A percentile compares a stretch with the other conserved stretches of the same genome.
Conservation (phyloP, 2,797 vertebrate species). For the Gymnoscopelus microlampas region DNA sequence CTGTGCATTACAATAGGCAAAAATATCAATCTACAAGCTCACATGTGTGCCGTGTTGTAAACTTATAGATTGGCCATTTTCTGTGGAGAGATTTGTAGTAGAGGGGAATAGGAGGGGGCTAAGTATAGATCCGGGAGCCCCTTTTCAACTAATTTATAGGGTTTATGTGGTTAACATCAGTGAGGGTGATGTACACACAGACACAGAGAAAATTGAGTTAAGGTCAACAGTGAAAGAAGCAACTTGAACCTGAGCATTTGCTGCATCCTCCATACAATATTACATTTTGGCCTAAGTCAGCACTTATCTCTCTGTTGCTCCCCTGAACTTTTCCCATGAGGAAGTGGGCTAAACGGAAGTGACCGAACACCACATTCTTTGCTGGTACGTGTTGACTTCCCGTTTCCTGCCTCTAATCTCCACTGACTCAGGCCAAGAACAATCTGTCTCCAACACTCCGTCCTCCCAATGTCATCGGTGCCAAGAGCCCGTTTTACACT, state of each 20-base stretch:
- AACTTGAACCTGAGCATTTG: background rate
- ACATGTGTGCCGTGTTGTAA: too few species aligned
- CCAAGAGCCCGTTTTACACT: background rate
- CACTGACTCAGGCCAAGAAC: background rate
- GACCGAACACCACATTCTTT: conserved; percentile 38
- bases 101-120: too few species aligned
- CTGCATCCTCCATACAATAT: background rate
- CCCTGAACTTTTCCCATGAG: conserved; percentile 43
- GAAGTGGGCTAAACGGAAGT: conserved; percentile 44
- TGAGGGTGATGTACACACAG: background rate
- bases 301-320: background rate
- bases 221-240: background rate
- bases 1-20: too few species aligned
- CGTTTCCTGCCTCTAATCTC: conserved; percentile 55
- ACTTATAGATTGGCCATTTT: too few species aligned
- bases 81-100: too few species aligned
- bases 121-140: too few species aligned
- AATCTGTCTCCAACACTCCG: conserved; percentile 32
- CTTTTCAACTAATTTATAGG: too few species aligned
- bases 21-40: too few species aligned
- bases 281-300: conserved; percentile 33
- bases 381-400: conserved; percentile 50
- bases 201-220: background rate
- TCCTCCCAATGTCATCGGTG: conserved; percentile 22
- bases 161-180: background rate